These are phyloP conservation scores for Rhamnusium bicolor DNA, from an alignment of 2,888 invertebrate species.

Conservation along the genomic window DNA sequence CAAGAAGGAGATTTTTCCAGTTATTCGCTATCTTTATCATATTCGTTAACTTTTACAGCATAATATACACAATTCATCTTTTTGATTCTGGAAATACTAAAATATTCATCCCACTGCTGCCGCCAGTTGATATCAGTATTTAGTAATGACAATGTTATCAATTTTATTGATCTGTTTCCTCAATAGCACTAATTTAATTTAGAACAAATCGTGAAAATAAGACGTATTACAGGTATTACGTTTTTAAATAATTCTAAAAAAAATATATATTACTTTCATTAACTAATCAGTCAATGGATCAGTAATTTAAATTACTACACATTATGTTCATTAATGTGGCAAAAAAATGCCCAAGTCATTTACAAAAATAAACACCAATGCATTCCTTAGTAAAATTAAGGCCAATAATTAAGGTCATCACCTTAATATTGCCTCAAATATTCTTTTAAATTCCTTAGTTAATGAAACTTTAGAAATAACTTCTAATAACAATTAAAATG, in stretches of 20 bases:
- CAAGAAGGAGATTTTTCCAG: too few species aligned
- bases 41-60: too few species aligned
- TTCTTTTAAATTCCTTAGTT: not conserved
- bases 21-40: too few species aligned
- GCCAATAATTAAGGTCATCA: conserved; percentile 9
- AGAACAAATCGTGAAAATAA: too few species aligned
- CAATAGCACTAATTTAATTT: too few species aligned
- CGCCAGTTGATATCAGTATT: too few species aligned
- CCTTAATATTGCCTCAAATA: not conserved
- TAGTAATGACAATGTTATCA: too few species aligned
- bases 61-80: too few species aligned
- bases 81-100: too few species aligned
- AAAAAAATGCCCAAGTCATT: not conserved
- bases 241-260: not conserved
- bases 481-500: not conserved
- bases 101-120: too few species aligned
- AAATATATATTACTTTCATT: not conserved
- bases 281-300: not conserved
- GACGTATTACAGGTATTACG: too few species aligned
- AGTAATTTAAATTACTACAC: not conserved
- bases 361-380: not conserved
- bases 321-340: not conserved
- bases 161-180: too few species aligned
- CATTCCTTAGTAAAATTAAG: conserved; percentile 7
- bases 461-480: not conserved